These are phyloP conservation scores for Drosophila lacertosa DNA, from an alignment of 1,140 invertebrate genomes.

Conservation along the genomic window DNA sequence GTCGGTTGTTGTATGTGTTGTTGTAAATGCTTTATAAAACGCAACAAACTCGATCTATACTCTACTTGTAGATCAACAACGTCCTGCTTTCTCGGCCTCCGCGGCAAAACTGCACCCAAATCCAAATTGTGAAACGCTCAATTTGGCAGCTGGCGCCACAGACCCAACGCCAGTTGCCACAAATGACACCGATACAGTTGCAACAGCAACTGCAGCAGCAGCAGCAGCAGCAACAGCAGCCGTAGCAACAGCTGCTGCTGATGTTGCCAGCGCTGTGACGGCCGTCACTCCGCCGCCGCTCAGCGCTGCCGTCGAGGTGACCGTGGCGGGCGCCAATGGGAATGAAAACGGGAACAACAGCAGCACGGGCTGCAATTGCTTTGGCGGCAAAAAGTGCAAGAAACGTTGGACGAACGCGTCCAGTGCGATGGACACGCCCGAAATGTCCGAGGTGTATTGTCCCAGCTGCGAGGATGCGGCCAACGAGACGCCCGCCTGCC, in stretches of 20 bases:
- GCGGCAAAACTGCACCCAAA: slow-evolving; percentile 81
- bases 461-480: slow-evolving; percentile 84
- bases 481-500: slow-evolving; percentile 85
- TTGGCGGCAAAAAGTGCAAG: slow-evolving; percentile 83
- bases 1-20: slow-evolving; percentile 62
- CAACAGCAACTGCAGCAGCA: neutral
- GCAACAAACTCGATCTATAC: slow-evolving; percentile 79
- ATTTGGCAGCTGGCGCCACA: slow-evolving; percentile 36
- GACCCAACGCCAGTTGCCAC: slow-evolving; percentile 22
- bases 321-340: slow-evolving; percentile 72
- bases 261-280: no score
- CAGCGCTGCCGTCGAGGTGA: slow-evolving; percentile 71
- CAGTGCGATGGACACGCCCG: slow-evolving; percentile 61
- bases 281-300: slow-evolving; percentile 71
- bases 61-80: slow-evolving; percentile 84
- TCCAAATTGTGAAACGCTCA: slow-evolving; percentile 73
- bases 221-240: slow-evolving; percentile 33
- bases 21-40: slow-evolving; percentile 65
- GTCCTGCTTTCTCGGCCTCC: slow-evolving; percentile 84
- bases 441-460: slow-evolving; percentile 85
- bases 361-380: slow-evolving; percentile 81
- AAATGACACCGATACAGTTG: slow-evolving; percentile 24
- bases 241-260: slow-evolving; percentile 28
- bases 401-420: slow-evolving; percentile 78
- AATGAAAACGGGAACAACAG: slow-evolving; percentile 73